A percentile compares a stretch with the other conserved stretches of the same genome.
These are phyloP conservation scores for Cossypha polioptera DNA, from an alignment of 2,797 vertebrate species.

Conservation along the genomic window DNA sequence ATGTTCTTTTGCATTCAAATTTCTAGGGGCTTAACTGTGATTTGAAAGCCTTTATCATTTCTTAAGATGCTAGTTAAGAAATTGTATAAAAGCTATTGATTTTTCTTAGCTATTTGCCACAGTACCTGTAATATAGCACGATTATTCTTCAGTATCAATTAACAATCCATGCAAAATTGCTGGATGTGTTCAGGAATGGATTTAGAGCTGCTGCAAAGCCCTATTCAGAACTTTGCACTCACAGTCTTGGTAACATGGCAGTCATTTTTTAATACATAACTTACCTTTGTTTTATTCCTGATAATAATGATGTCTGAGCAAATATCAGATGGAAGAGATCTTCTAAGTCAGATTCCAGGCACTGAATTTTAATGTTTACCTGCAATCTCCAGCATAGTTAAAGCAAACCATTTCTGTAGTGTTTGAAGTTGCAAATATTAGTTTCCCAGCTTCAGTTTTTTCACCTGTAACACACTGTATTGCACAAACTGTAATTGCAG, in stretches of 20 bases:
- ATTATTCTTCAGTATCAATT: background rate
- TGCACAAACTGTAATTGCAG: background rate
- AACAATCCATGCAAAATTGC: background rate
- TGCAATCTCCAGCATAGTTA: background rate
- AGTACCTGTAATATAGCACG: background rate
- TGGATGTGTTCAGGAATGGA: background rate
- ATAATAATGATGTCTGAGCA: slow-evolving; percentile 31
- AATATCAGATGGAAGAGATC: slow-evolving; percentile 27
- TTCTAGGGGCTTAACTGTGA: background rate
- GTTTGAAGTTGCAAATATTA: background rate
- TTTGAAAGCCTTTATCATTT: background rate
- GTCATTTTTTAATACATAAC: background rate
- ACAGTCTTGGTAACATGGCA: background rate
- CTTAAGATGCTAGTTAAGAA: background rate
- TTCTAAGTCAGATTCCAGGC: background rate
- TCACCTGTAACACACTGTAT: background rate
- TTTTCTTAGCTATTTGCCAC: background rate
- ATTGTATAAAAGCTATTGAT: background rate
- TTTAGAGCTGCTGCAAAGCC: background rate
- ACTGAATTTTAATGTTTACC: background rate
- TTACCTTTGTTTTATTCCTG: background rate
- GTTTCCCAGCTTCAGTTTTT: background rate
- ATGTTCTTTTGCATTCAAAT: background rate
- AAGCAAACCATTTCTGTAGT: background rate
- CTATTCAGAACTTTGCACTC: background rate